Conservation (phyloP, 1,140 invertebrate species). For the Dufourea novaeangliae region DNA sequence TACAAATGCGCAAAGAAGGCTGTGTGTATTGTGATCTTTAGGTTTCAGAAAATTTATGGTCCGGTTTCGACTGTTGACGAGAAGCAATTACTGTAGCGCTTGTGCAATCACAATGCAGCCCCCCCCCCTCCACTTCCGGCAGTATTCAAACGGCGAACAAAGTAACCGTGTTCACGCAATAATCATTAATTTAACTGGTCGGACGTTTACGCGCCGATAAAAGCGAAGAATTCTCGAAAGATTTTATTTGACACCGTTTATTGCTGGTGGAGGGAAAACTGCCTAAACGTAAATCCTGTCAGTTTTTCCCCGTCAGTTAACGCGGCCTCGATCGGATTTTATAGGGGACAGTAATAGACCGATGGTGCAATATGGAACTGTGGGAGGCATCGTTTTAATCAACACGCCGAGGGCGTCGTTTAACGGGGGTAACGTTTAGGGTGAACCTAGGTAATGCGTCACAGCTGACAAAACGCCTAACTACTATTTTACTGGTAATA, state of each 20-base stretch:
- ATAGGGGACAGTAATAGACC: neutral
- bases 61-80: slow-evolving; percentile 14
- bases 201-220: slow-evolving; percentile 26
- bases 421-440: too few relatives aligned
- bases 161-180: slow-evolving; percentile 23
- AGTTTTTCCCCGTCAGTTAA: neutral
- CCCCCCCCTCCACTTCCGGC: too few relatives aligned
- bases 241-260: slow-evolving; percentile 12
- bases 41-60: slow-evolving; percentile 20
- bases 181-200: slow-evolving; percentile 19
- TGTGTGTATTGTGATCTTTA: neutral
- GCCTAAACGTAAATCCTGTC: neutral
- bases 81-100: slow-evolving; percentile 20
- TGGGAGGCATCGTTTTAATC: neutral
- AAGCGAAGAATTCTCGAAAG: slow-evolving; percentile 3
- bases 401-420: neutral
- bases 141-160: slow-evolving; percentile 5
- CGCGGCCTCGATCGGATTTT: neutral
- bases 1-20: neutral
- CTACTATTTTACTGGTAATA: too few relatives aligned
- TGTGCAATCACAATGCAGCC: slow-evolving; percentile 4
- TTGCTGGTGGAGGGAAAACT: neutral
- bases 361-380: neutral
- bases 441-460: too few relatives aligned
- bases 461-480: too few relatives aligned